Evolutionary conservation across 2,888 invertebrate genomes (phyloP).

Genomic region (Tipula helvola): DNA sequence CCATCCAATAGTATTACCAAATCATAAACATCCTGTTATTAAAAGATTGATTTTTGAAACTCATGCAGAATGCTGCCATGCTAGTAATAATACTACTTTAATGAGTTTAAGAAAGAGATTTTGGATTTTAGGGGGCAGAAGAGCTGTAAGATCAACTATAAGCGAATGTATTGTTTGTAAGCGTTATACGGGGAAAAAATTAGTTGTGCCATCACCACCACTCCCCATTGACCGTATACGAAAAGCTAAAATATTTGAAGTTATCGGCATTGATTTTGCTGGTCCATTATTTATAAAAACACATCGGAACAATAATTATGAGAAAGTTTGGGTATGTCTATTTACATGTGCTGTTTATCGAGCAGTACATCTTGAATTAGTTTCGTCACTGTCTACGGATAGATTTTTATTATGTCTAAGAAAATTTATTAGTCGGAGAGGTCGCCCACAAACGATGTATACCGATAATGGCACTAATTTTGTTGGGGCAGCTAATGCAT

Average conservation of each 20-base stretch:
- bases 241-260: slow-evolving; percentile 9
- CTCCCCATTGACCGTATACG: slow-evolving; percentile 8
- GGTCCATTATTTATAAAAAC: neutral
- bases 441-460: neutral
- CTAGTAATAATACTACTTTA: slow-evolving; percentile 18
- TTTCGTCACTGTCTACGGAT: neutral
- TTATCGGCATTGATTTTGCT: slow-evolving; percentile 10
- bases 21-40: slow-evolving; percentile 19
- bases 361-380: slow-evolving; percentile 7
- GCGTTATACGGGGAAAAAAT: neutral
- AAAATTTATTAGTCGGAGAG: neutral
- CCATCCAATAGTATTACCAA: slow-evolving; percentile 21
- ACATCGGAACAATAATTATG: neutral
- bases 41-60: slow-evolving; percentile 15
- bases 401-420: neutral
- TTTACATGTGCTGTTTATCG: slow-evolving; percentile 10
- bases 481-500: slow-evolving; percentile 4
- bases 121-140: slow-evolving; percentile 20
- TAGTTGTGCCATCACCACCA: neutral
- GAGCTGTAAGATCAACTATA: slow-evolving; percentile 16
- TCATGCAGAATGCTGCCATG: slow-evolving; percentile 14
- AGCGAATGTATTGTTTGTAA: slow-evolving; percentile 18
- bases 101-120: slow-evolving; percentile 19
- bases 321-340: neutral
- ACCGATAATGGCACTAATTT: slow-evolving; percentile 9